Conservation (phyloP, 2,888 invertebrate genomes). For the Nomada flava region DNA sequence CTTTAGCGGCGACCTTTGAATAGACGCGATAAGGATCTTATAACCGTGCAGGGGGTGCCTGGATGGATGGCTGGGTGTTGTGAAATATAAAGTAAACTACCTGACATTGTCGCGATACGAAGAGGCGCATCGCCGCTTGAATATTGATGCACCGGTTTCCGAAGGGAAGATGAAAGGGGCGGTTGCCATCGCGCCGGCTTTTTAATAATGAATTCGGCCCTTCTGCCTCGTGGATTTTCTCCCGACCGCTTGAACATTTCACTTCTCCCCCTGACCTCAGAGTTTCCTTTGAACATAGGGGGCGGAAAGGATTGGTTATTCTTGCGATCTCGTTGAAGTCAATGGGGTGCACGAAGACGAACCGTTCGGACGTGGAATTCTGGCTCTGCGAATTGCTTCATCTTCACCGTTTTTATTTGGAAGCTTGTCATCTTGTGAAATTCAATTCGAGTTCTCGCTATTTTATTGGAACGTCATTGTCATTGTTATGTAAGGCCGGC, state of each 20-base stretch:
- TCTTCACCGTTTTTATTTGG: no score
- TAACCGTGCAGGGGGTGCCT: conserved; percentile 53
- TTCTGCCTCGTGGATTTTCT: conserved; percentile 46
- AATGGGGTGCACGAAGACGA: neutral
- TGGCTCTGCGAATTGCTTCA: no score
- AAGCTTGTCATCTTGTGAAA: neutral
- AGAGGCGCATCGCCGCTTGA: conserved; percentile 68
- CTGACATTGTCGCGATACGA: conserved; percentile 73
- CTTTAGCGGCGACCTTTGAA: conserved; percentile 68
- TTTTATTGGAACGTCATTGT: no score
- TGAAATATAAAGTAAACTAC: conserved; percentile 79
- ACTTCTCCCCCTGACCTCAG: neutral
- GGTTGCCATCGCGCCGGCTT: conserved; percentile 28
- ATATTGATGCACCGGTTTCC: conserved; percentile 71
- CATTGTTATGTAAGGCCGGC: neutral
- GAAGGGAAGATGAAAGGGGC: conserved; percentile 53
- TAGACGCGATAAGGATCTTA: conserved; percentile 77
- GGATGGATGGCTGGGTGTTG: conserved; percentile 72
- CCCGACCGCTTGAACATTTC: conserved; percentile 5
- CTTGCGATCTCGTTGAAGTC: neutral
- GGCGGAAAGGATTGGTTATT: conserved; percentile 32
- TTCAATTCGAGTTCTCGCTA: neutral
- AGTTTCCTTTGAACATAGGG: conserved; percentile 12
- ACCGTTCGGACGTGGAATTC: no score
- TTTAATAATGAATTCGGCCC: conserved; percentile 62